Base-by-base conservation (phyloP, 2,113 vertebrate genomes). In the Carettochelys insculpta region DNA sequence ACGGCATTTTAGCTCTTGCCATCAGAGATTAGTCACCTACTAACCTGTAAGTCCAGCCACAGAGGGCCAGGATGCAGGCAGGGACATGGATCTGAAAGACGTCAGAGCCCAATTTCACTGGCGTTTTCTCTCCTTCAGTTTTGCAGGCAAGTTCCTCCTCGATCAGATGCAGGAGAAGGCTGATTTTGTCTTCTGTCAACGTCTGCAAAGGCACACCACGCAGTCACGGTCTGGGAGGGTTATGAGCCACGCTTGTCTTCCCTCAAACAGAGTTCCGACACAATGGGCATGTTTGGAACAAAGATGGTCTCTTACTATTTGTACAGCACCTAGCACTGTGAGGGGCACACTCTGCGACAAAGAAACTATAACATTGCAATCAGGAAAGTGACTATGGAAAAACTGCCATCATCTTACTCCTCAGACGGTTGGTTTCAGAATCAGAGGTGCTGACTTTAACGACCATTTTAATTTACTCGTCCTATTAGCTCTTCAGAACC, bases 11-110 rank as follows among this genome's bases (percentile, higher is more conserved):
- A 47, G 29, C 24, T 31, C 43, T 47, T 11, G 41, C 38, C 2
- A 8, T 29, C 24, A 29, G 85, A 34, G 38, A 84, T 34, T 45
- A 51, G 12, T 19, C 4, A 6, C 47, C 27, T 2, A 88, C 96
- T 96, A 77, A 99, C 99, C 99, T 98, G 84, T 97, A 98, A 1
- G 97, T 97, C 99, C 99, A 99, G 94, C 99, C 99, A 9, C 98
- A 99, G 34, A 99, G 95, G n/a, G 99, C 98, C 82, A 99, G 97
- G 34, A 99, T 90, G 41, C 98, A 99, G 87, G 99, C 99, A 5
- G 99, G 97, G 93, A 99, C 94, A 2, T 99, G 99, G 54, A 99
- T 96, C n/a, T 98, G 97, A 77, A 98, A 95, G 29, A 95, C 87
- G 71, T 99, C 99, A 0, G 96, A 93, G 80, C 96, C 91, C 7